Percentiles rank a stretch among this genome's conserved stretches.
Conservation (phyloP, 2,888 invertebrate species). For the Sylvicola fuscatus region DNA sequence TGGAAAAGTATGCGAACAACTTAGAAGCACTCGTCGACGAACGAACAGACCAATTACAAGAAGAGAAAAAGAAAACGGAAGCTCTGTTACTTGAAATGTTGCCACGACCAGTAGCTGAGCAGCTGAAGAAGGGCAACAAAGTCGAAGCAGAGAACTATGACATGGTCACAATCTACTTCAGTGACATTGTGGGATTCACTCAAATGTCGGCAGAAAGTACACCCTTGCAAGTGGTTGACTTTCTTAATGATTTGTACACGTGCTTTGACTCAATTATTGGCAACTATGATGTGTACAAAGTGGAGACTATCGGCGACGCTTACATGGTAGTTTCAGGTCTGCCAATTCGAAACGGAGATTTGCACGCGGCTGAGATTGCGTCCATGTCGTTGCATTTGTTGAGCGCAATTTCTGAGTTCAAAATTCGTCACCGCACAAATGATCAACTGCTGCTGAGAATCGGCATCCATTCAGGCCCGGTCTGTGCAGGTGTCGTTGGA, state of each 20-base stretch:
- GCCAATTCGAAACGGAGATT: constrained; percentile 58
- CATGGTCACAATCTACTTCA: constrained; percentile 79
- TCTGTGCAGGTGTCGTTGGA: constrained; percentile 83
- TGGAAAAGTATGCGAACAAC: constrained; percentile 94
- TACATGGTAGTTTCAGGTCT: constrained; percentile 87
- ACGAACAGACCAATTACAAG: constrained; percentile 77
- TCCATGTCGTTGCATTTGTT: constrained; percentile 80
- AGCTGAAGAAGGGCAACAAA: constrained; percentile 70
- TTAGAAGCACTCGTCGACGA: constrained; percentile 86
- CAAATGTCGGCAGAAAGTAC: constrained; percentile 83
- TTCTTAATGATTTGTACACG: constrained; percentile 85
- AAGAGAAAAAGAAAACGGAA: constrained; percentile 93
- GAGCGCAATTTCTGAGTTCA: constrained; percentile 64
- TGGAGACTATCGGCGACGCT: constrained; percentile 80
- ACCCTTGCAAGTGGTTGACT: constrained; percentile 77
- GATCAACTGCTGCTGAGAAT: constrained; percentile 71
- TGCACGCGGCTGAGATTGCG: constrained; percentile 84
- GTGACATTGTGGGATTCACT: constrained; percentile 87
- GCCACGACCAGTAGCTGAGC: constrained; percentile 78
- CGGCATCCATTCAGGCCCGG: constrained; percentile 81
- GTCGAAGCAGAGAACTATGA: constrained; percentile 84
- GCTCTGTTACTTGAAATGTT: constrained; percentile 74
- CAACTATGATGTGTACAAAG: constrained; percentile 85
- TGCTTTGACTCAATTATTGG: constrained; percentile 88
- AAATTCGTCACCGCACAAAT: constrained; percentile 68